These are phyloP conservation scores for Oreochromis tanganicae DNA, from an alignment of 2,113 vertebrate genomes.

Conservation along the genomic window DNA sequence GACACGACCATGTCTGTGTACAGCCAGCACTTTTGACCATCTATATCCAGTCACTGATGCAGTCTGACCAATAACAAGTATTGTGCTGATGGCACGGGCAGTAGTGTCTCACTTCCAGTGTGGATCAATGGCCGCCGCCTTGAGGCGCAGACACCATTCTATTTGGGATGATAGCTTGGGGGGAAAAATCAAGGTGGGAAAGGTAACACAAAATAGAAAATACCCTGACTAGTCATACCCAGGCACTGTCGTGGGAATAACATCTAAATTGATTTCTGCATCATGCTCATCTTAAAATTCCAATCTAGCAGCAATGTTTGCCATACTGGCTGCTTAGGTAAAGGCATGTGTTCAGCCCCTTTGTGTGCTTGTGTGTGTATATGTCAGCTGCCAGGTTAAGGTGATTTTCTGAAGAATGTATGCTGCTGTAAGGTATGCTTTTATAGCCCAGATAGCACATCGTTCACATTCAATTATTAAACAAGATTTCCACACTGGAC, in stretches of 20 bases:
- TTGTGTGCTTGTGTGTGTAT: background rate
- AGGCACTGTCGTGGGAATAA: constrained; percentile 45
- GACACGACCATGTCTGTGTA: background rate
- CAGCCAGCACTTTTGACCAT: background rate
- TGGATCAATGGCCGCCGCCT: constrained; percentile 60
- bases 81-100: constrained; percentile 28
- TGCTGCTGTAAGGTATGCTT: background rate
- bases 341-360: background rate
- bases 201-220: constrained; percentile 65
- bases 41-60: constrained; percentile 1
- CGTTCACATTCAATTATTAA: background rate
- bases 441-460: background rate
- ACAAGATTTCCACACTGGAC: background rate
- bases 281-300: constrained; percentile 55
- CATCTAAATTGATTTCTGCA: constrained; percentile 64
- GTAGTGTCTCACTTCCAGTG: constrained; percentile 50
- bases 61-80: constrained; percentile 23
- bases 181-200: constrained; percentile 39
- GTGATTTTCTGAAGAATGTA: constrained; percentile 8
- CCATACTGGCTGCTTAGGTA: constrained; percentile 6
- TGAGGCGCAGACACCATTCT: constrained; percentile 60
- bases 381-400: constrained; percentile 1
- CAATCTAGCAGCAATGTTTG: constrained; percentile 20
- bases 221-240: constrained; percentile 37
- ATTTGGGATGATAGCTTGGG: constrained; percentile 60